Percentiles rank a stretch among this genome's conserved stretches.
Evolutionary conservation across 2,888 invertebrate genomes (phyloP).

Genomic region (Mylabris sibirica): DNA sequence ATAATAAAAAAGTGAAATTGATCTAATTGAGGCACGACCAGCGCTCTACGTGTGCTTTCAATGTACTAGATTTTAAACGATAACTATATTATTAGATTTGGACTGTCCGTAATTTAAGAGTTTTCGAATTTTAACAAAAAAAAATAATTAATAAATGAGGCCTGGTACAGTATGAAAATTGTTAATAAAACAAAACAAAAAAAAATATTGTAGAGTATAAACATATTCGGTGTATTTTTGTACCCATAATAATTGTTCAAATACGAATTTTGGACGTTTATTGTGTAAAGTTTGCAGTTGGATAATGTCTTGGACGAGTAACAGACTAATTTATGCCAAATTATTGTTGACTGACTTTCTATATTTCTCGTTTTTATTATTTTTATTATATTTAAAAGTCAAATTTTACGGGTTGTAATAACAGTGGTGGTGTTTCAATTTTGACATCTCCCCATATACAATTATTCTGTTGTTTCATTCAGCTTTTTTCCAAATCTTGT

Average conservation of each 20-base stretch:
- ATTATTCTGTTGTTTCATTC: neutral
- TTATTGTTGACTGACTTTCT: conserved; percentile 57
- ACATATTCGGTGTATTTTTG: conserved; percentile 63
- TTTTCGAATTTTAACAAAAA: conserved; percentile 60
- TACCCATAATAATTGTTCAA: conserved; percentile 59
- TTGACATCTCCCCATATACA: neutral
- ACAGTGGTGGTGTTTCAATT: conserved; percentile 35
- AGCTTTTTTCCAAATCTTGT: too few species aligned
- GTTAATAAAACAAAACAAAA: neutral
- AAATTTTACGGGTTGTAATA: conserved; percentile 38
- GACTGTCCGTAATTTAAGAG: conserved; percentile 63
- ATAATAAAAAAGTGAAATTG: neutral
- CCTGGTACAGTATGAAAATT: conserved; percentile 61
- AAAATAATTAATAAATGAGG: conserved; percentile 61
- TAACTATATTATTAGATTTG: conserved; percentile 56
- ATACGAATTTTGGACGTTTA: neutral
- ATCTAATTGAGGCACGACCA: conserved; percentile 52
- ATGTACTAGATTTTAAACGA: conserved; percentile 58
- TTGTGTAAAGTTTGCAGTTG: conserved; percentile 48
- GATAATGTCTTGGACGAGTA: too few species aligned
- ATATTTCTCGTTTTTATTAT: neutral
- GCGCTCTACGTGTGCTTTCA: conserved; percentile 61
- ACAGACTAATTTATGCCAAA: neutral
- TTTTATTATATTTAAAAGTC: conserved; percentile 18
- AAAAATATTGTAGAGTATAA: conserved; percentile 49